Evolutionary conservation across 1,140 invertebrate genomes (phyloP).

Genomic region (Drosophila sturtevanti): DNA sequence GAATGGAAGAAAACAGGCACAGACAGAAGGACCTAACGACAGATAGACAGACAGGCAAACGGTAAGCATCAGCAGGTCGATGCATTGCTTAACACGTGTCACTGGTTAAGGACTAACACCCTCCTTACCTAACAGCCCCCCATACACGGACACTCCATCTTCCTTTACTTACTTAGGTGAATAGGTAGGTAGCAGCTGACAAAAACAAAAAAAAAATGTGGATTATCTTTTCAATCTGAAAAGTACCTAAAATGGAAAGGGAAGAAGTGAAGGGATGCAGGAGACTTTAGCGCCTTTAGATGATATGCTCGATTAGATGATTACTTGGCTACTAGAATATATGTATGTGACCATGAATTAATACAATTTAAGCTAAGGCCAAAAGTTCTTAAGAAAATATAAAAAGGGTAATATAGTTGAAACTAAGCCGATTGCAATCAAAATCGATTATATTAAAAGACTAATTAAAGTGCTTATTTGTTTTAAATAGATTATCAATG

Average conservation of each 20-base stretch:
- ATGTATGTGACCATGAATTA: not conserved
- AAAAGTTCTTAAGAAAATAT: not conserved
- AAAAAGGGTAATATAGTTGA: too few relatives aligned
- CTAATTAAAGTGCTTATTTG: too few relatives aligned
- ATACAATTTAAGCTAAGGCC: not conserved
- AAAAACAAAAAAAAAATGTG: constrained; percentile 1
- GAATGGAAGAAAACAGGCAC: constrained; percentile 12
- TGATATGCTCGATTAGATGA: not conserved
- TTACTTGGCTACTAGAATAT: not conserved
- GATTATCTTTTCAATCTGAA: not conserved
- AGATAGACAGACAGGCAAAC: constrained; percentile 17
- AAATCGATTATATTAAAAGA: too few relatives aligned
- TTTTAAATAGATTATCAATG: too few relatives aligned
- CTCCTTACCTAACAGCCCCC: too few relatives aligned
- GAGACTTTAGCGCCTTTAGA: not conserved
- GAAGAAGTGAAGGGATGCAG: not conserved
- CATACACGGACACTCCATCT: too few relatives aligned
- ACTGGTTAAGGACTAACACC: constrained; percentile 40
- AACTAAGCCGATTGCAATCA: too few relatives aligned
- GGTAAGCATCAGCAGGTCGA: constrained; percentile 39
- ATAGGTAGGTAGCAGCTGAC: constrained; percentile 29
- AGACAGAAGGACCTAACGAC: too few relatives aligned
- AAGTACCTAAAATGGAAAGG: not conserved
- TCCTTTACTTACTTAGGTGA: constrained; percentile 16
- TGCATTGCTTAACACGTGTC: constrained; percentile 49